Percentiles rank a stretch among this genome's conserved stretches.
These are phyloP conservation scores for Apotomis betuletana DNA, from an alignment of 2,888 invertebrate species.

Conservation along the genomic window DNA sequence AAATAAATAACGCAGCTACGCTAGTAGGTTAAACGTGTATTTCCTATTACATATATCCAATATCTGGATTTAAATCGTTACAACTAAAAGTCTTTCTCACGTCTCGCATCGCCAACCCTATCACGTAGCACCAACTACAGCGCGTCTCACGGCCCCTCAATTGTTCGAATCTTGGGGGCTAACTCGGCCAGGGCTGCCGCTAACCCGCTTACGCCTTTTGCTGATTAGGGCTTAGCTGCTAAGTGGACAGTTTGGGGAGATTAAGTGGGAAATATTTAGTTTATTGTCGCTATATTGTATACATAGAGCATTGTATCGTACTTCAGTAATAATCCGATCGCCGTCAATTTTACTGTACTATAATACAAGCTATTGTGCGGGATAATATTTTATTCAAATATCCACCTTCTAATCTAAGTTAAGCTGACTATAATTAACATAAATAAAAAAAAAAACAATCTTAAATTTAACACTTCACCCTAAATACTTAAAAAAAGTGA, in stretches of 20 bases:
- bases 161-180: conserved; percentile 80
- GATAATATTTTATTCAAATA: no score
- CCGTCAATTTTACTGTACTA: not conserved
- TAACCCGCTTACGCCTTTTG: conserved; percentile 66
- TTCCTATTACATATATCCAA: not conserved
- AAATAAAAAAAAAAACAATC: no score
- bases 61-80: conserved; percentile 43
- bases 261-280: conserved; percentile 47
- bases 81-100: conserved; percentile 49
- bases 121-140: conserved; percentile 71
- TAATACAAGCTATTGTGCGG: no score
- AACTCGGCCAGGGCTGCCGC: conserved; percentile 65
- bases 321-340: conserved; percentile 1
- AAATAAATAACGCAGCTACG: no score
- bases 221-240: conserved; percentile 37
- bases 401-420: no score
- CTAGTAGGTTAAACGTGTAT: no score
- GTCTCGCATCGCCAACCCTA: conserved; percentile 56
- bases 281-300: conserved; percentile 11
- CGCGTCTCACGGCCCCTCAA: conserved; percentile 57
- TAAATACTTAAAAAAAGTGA: no score
- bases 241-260: conserved; percentile 46
- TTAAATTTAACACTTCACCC: no score
- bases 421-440: no score
- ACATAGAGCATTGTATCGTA: not conserved